phyloP scores from a whole-genome alignment of 2,113 vertebrate species.

The Perca flavescens region DNA sequence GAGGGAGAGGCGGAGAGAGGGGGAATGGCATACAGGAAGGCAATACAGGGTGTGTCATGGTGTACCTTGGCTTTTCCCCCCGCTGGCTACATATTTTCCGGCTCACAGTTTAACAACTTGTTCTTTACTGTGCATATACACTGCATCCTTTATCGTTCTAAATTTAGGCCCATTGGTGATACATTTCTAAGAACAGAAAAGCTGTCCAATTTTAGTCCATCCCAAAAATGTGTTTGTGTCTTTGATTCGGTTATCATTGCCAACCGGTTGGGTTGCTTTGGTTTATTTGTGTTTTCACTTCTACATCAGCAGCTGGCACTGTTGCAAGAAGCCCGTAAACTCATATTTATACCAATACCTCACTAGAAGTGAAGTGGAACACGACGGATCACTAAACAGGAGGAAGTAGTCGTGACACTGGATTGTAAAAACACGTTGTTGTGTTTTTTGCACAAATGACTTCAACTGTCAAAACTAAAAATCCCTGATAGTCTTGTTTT shows the following conservation, averaged over 20 bases:
- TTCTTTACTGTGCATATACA: not conserved
- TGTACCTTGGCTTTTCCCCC: constrained; percentile 10
- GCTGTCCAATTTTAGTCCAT: not conserved
- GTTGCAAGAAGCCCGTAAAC: not conserved
- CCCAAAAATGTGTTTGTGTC: not conserved
- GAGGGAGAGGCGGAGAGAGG: not conserved
- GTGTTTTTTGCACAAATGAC: not conserved
- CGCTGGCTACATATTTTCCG: not conserved
- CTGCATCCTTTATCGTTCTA: not conserved
- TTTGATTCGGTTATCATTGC: not conserved
- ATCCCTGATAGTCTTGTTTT: not conserved
- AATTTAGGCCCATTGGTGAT: not conserved
- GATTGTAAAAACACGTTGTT: not conserved
- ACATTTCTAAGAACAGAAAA: not conserved
- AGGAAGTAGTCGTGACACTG: not conserved
- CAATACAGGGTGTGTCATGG: constrained; percentile 31
- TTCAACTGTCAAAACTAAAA: not conserved
- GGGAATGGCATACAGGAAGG: constrained; percentile 3
- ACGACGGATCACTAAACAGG: not conserved
- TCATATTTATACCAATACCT: not conserved
- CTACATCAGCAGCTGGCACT: not conserved
- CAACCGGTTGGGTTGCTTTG: not conserved
- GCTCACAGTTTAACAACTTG: not conserved
- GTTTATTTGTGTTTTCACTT: not conserved
- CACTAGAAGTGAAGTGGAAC: not conserved